These are phyloP conservation scores for Metopolophium dirhodum DNA, from an alignment of 1,140 invertebrate species.

Conservation along the genomic window DNA sequence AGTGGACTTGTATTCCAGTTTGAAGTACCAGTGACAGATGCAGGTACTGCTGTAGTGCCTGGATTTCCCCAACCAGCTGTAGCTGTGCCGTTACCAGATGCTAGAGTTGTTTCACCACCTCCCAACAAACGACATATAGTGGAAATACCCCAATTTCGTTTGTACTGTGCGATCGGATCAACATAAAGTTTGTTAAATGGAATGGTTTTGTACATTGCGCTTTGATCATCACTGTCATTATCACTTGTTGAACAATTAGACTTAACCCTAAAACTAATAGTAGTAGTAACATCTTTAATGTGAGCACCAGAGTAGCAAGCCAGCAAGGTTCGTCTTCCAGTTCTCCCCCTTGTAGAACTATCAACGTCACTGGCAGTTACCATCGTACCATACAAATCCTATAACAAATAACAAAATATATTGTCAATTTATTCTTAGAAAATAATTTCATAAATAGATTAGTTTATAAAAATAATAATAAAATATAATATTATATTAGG, in stretches of 20 bases:
- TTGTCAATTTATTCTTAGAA: neutral
- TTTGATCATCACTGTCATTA: conserved; percentile 67
- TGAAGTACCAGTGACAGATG: conserved; percentile 58
- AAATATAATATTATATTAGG: neutral
- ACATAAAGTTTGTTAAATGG: conserved; percentile 69
- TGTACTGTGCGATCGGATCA: conserved; percentile 60
- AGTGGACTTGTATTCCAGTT: conserved; percentile 59
- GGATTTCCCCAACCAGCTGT: conserved; percentile 56
- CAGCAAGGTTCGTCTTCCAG: conserved; percentile 47
- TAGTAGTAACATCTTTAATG: conserved; percentile 60
- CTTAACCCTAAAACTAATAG: conserved; percentile 61
- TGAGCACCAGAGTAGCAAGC: conserved; percentile 59
- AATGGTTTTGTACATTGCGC: conserved; percentile 66
- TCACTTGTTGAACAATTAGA: conserved; percentile 59
- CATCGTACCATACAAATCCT: conserved; percentile 59
- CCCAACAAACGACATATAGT: conserved; percentile 71
- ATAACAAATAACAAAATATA: conserved; percentile 58
- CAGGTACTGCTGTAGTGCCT: conserved; percentile 58
- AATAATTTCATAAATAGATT: neutral
- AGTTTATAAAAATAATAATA: neutral
- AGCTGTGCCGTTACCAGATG: conserved; percentile 64
- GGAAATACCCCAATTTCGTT: conserved; percentile 69
- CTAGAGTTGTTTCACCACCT: conserved; percentile 80
- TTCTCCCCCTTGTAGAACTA: conserved; percentile 47
- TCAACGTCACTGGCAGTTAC: conserved; percentile 64